These are phyloP conservation scores for Halocaridina rubra DNA, from an alignment of 2,888 invertebrate genomes.

Conservation along the genomic window DNA sequence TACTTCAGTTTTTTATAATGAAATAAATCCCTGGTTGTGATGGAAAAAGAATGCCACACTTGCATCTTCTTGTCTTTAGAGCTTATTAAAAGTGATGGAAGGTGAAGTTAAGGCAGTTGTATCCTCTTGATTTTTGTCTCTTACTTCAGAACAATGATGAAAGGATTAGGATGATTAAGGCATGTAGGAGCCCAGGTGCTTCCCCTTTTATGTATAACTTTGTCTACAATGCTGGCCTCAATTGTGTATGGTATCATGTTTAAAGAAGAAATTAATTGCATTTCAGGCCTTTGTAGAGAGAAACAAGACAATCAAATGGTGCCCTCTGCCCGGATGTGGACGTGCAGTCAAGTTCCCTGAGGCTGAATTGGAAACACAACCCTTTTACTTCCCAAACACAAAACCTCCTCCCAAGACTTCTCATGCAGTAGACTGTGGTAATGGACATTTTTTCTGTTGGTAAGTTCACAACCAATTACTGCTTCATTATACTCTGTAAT, in stretches of 20 bases:
- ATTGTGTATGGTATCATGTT: too few relatives aligned
- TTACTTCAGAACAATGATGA: background rate
- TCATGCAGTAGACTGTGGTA: slow-evolving; percentile 78
- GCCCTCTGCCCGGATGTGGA: slow-evolving; percentile 77
- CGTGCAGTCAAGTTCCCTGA: slow-evolving; percentile 76
- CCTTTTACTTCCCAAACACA: slow-evolving; percentile 51
- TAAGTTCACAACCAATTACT: slow-evolving; percentile 66
- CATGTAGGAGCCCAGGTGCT: background rate
- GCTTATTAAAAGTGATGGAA: too few relatives aligned
- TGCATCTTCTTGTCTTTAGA: too few relatives aligned
- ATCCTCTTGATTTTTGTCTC: too few relatives aligned
- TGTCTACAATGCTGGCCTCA: background rate
- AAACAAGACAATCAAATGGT: slow-evolving; percentile 79
- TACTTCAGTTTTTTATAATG: too few relatives aligned
- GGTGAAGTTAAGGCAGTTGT: too few relatives aligned
- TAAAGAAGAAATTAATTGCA: too few relatives aligned
- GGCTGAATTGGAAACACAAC: slow-evolving; percentile 68
- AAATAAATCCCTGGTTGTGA: too few relatives aligned
- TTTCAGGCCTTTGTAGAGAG: slow-evolving; percentile 77
- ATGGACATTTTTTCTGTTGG: slow-evolving; percentile 79
- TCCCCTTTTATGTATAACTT: background rate
- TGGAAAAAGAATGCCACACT: too few relatives aligned
- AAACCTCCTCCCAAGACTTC: slow-evolving; percentile 70
- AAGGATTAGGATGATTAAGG: background rate
- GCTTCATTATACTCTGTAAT: background rate